Conservation (phyloP, 1,140 invertebrate genomes). For the Drosophila insularis region DNA sequence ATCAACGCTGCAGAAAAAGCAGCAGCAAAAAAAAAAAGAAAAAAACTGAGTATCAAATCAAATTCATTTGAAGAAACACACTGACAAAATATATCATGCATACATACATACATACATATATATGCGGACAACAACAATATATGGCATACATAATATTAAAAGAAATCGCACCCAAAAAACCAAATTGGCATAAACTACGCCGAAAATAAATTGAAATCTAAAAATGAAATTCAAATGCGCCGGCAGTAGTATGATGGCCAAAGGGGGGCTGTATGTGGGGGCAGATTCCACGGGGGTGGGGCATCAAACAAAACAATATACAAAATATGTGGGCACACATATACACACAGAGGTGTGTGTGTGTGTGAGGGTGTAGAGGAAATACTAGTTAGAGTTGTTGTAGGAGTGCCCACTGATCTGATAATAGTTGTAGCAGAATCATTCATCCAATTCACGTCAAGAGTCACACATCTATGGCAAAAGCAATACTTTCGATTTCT, state of each 20-base stretch:
- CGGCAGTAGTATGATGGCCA: constrained; percentile 14
- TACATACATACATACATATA: neutral
- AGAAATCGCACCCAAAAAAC: constrained; percentile 73
- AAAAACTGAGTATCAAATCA: constrained; percentile 57
- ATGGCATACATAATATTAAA: constrained; percentile 74
- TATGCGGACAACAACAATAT: constrained; percentile 41
- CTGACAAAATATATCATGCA: neutral
- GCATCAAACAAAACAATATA: constrained; percentile 45
- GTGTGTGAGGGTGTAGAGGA: constrained; percentile 4
- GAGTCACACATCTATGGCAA: constrained; percentile 2
- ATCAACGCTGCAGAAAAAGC: constrained; percentile 9
- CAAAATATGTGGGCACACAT: constrained; percentile 34
- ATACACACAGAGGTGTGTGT: neutral
- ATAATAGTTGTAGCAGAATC: neutral
- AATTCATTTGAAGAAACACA: constrained; percentile 60
- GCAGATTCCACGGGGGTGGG: neutral
- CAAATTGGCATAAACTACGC: constrained; percentile 77
- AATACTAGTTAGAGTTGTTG: constrained; percentile 5
- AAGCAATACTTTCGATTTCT: neutral
- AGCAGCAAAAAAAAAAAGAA: constrained; percentile 4
- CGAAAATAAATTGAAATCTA: constrained; percentile 77
- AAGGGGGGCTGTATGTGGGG: no score
- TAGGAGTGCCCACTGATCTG: neutral
- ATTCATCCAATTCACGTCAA: neutral
- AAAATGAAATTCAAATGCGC: constrained; percentile 75